phyloP scores from a whole-genome alignment of 2,888 invertebrate genomes.

The Cosmopolites sordidus region DNA sequence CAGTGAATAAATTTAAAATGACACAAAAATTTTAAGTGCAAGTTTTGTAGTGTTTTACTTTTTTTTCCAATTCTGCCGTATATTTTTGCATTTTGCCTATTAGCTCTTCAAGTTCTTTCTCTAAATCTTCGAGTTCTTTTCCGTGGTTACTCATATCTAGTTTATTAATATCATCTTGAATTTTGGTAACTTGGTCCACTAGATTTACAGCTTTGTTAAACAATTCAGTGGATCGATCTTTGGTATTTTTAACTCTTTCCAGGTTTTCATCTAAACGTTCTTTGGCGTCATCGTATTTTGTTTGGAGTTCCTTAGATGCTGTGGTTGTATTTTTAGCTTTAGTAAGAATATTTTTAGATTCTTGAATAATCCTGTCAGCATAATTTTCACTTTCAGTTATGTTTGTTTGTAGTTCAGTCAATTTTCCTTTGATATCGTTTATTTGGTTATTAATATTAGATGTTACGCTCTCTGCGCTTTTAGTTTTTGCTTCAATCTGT shows the following conservation, averaged over 20 bases:
- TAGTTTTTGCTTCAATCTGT: conserved; percentile 77
- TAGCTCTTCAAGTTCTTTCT: conserved; percentile 57
- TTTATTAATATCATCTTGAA: conserved; percentile 41
- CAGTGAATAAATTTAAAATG: conserved; percentile 14
- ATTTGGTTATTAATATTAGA: conserved; percentile 75
- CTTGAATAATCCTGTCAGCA: conserved; percentile 74
- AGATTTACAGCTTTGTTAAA: conserved; percentile 77
- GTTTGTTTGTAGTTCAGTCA: conserved; percentile 68
- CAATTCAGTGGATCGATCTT: conserved; percentile 72
- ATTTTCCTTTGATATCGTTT: conserved; percentile 62
- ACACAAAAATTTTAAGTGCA: conserved; percentile 44
- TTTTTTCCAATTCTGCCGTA: conserved; percentile 56
- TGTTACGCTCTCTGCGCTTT: conserved; percentile 73
- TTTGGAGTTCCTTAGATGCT: conserved; percentile 60
- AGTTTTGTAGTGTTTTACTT: conserved; percentile 60
- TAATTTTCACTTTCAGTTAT: conserved; percentile 78
- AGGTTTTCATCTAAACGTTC: conserved; percentile 68
- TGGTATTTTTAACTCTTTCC: conserved; percentile 70
- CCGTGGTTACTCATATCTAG: conserved; percentile 40
- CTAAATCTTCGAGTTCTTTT: conserved; percentile 53
- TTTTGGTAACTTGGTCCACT: conserved; percentile 53
- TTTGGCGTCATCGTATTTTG: conserved; percentile 69
- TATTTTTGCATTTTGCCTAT: conserved; percentile 61
- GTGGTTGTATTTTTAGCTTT: conserved; percentile 68
- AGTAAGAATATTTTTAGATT: conserved; percentile 67